A percentile compares a stretch with the other conserved stretches of the same genome.
These are phyloP conservation scores for Tuta absoluta DNA, from an alignment of 2,888 invertebrate genomes.

Conservation along the genomic window DNA sequence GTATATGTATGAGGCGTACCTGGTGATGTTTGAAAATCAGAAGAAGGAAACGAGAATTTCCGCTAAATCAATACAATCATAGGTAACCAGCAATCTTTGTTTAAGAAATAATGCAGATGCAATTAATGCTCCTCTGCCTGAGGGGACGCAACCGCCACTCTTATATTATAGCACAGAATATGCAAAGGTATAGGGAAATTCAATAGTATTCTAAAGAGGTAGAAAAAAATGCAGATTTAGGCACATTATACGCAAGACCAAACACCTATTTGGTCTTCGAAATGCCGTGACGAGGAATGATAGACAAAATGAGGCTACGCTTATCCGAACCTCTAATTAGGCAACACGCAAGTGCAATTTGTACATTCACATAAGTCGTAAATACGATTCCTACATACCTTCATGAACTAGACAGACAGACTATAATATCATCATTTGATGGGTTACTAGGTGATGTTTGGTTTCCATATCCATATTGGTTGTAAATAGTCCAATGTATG, in stretches of 20 bases:
- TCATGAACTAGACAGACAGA: not conserved
- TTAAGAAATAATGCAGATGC: no score
- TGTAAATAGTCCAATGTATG: no score
- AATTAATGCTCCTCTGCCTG: no score
- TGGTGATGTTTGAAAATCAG: no score
- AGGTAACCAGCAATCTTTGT: no score
- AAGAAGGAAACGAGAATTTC: not conserved
- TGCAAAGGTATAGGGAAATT: not conserved
- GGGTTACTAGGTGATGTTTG: not conserved
- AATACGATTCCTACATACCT: not conserved
- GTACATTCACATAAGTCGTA: constrained; percentile 8
- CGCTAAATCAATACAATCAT: not conserved
- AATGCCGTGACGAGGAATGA: constrained; percentile 6
- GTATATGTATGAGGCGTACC: no score
- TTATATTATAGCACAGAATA: no score
- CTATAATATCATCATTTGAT: not conserved
- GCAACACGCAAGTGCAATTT: constrained; percentile 11
- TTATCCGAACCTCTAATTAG: constrained; percentile 13
- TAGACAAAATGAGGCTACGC: constrained; percentile 11
- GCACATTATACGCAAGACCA: not conserved
- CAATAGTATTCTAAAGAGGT: not conserved
- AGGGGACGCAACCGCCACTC: no score
- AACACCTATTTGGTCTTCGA: not conserved
- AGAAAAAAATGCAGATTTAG: not conserved
- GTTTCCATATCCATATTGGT: no score